phyloP scores from a whole-genome alignment of 2,888 invertebrate species.

The Agrotis ipsilon region DNA sequence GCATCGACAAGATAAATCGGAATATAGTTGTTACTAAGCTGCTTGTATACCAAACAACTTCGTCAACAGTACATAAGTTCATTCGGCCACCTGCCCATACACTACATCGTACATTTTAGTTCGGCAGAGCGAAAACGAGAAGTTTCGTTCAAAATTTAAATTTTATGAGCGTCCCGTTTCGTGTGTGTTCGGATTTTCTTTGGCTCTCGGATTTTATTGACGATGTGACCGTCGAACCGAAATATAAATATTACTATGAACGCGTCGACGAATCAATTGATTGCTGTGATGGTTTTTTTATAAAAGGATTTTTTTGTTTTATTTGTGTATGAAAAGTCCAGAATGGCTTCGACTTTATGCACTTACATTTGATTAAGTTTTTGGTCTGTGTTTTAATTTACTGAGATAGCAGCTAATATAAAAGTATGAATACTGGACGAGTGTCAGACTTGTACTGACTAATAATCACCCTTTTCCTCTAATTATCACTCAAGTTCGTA shows the following conservation, averaged over 20 bases:
- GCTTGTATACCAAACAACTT: not conserved
- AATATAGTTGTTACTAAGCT: not conserved
- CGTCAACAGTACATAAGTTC: constrained; percentile 34
- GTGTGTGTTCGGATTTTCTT: constrained; percentile 39
- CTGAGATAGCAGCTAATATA: too few relatives aligned
- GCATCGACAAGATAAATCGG: not conserved
- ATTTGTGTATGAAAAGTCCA: not conserved
- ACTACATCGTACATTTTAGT: constrained; percentile 59
- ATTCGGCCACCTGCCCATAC: constrained; percentile 50
- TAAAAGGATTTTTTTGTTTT: constrained; percentile 2
- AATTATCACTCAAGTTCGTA: too few relatives aligned
- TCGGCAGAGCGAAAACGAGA: constrained; percentile 35
- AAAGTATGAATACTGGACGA: too few relatives aligned
- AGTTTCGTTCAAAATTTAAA: constrained; percentile 63
- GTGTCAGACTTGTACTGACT: too few relatives aligned
- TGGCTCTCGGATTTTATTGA: constrained; percentile 38
- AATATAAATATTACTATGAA: constrained; percentile 36
- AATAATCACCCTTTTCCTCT: too few relatives aligned
- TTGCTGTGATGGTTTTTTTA: constrained; percentile 22
- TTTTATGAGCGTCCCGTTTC: constrained; percentile 52
- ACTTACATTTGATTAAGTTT: too few relatives aligned
- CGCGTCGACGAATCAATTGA: constrained; percentile 25
- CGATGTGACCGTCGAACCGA: constrained; percentile 11
- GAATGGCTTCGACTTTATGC: not conserved
- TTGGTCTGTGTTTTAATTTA: too few relatives aligned